Conservation (phyloP, 2,113 vertebrate species). For the Capra hircus region DNA sequence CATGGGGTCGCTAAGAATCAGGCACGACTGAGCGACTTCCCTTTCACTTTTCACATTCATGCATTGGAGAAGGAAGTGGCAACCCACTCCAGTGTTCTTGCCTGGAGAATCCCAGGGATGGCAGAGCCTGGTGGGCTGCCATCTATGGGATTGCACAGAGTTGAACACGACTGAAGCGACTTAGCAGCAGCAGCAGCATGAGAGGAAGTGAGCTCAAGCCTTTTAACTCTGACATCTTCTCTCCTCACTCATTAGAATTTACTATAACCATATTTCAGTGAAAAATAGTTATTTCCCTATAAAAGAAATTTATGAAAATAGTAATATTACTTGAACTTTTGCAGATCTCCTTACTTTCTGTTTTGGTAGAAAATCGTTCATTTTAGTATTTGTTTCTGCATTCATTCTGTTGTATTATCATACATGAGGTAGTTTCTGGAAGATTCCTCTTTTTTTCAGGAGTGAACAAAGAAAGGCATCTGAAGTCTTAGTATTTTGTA, state of each 20-base stretch:
- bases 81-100: too few relatives aligned
- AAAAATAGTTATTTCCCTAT: not conserved
- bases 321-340: not conserved
- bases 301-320: not conserved
- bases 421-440: not conserved
- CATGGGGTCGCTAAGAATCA: too few relatives aligned
- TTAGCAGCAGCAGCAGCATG: too few relatives aligned
- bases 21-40: too few relatives aligned
- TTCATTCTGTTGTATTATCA: not conserved
- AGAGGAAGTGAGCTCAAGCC: not conserved
- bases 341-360: not conserved
- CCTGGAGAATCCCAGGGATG: too few relatives aligned
- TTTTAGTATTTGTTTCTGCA: not conserved
- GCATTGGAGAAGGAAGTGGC: too few relatives aligned
- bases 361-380: not conserved
- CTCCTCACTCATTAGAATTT: not conserved
- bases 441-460: not conserved
- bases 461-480: not conserved
- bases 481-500: not conserved
- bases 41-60: too few relatives aligned
- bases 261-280: not conserved
- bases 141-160: too few relatives aligned
- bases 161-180: too few relatives aligned
- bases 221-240: not conserved
- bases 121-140: too few relatives aligned